These are phyloP conservation scores for Nysson spinosus DNA, from an alignment of 2,888 invertebrate species.

Conservation along the genomic window DNA sequence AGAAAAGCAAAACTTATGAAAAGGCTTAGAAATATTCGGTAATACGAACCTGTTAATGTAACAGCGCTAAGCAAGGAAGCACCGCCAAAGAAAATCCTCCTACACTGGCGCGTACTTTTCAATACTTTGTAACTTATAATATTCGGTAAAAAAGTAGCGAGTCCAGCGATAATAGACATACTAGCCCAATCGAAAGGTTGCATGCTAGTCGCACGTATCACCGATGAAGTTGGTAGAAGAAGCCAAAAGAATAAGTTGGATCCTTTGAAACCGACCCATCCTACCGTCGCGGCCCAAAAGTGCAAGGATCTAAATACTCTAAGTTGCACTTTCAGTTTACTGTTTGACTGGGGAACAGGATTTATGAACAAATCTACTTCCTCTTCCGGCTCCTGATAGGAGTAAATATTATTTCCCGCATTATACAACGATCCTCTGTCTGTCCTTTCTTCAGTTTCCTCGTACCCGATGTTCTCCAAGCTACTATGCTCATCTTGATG, in stretches of 20 bases:
- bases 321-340: constrained; percentile 59
- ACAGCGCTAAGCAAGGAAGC: constrained; percentile 59
- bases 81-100: constrained; percentile 61
- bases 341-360: constrained; percentile 4
- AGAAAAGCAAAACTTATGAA: not conserved
- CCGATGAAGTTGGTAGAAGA: constrained; percentile 48
- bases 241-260: constrained; percentile 58
- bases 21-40: not conserved
- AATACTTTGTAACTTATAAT: constrained; percentile 56
- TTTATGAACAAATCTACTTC: constrained; percentile 54
- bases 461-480: constrained; percentile 2
- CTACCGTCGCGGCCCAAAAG: constrained; percentile 59
- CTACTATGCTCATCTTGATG: not conserved
- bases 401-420: constrained; percentile 56
- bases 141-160: constrained; percentile 57
- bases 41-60: constrained; percentile 53
- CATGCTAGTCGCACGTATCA: constrained; percentile 7
- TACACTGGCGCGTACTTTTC: constrained; percentile 42
- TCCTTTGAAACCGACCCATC: constrained; percentile 54
- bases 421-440: constrained; percentile 34
- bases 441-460: constrained; percentile 1
- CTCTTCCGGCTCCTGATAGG: constrained; percentile 61
- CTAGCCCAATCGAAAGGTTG: constrained; percentile 37
- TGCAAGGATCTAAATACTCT: constrained; percentile 43
- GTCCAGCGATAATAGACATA: constrained; percentile 48